Conservation (phyloP, 2,888 invertebrate species). For the Stenodema calcarata region DNA sequence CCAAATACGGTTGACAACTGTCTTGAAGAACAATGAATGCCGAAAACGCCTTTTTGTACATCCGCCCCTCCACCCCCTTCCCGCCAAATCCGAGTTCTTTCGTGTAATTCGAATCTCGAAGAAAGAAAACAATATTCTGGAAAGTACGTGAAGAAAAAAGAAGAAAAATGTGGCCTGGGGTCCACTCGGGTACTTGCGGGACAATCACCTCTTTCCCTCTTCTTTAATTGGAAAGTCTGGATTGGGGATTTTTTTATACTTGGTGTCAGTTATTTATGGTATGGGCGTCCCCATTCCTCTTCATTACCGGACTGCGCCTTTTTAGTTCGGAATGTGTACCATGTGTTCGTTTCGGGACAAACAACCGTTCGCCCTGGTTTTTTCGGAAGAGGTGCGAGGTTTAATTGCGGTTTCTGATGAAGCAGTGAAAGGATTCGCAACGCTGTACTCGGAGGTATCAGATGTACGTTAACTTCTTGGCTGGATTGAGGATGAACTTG, state of each 20-base stretch:
- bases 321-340: background rate
- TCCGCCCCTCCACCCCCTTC: background rate
- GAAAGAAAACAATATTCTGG: background rate
- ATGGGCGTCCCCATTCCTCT: slow-evolving; percentile 30
- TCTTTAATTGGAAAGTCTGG: slow-evolving; percentile 3
- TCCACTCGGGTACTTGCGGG: background rate
- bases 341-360: background rate
- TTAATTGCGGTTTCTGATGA: background rate
- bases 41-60: background rate
- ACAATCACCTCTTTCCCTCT: slow-evolving; percentile 1
- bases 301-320: slow-evolving; percentile 21
- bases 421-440: background rate
- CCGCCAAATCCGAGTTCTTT: background rate
- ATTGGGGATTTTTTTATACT: background rate
- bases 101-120: background rate
- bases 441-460: no score
- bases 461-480: no score
- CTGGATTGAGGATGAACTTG: no score
- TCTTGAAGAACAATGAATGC: slow-evolving; percentile 5
- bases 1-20: background rate
- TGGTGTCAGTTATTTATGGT: slow-evolving; percentile 8
- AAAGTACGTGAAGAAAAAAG: background rate
- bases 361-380: background rate
- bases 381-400: background rate
- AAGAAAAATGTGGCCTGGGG: background rate